These are phyloP conservation scores for Anabas testudineus DNA, from an alignment of 2,797 vertebrate genomes.

Conservation along the genomic window DNA sequence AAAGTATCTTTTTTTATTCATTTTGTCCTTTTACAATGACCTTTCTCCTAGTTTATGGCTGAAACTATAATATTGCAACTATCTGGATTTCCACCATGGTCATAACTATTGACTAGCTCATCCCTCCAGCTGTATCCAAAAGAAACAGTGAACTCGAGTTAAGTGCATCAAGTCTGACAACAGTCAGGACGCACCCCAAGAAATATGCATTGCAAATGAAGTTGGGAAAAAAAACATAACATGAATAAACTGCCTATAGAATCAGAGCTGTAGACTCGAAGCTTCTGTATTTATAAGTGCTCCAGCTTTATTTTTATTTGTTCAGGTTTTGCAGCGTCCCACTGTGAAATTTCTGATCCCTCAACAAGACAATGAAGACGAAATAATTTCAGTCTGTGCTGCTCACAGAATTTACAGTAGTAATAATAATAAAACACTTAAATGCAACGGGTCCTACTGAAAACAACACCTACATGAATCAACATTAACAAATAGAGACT, in stretches of 20 bases:
- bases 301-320: neutral
- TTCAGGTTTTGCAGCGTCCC: too few relatives aligned
- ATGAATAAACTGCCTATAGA: conserved; percentile 30
- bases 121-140: conserved; percentile 19
- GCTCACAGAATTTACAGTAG: neutral
- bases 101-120: conserved; percentile 3
- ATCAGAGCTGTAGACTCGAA: neutral
- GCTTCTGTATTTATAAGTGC: neutral
- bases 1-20: conserved; percentile 89
- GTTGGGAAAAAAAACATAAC: conserved; percentile 43
- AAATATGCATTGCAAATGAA: conserved; percentile 88
- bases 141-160: conserved; percentile 27
- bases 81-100: conserved; percentile 30
- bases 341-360: neutral
- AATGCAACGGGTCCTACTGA: neutral
- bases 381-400: neutral
- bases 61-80: conserved; percentile 14
- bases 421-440: neutral
- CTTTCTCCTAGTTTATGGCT: conserved; percentile 9
- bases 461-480: neutral
- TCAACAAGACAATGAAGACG: neutral
- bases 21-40: conserved; percentile 48
- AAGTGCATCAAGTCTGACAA: conserved; percentile 20
- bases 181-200: conserved; percentile 59
- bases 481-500: neutral